Conservation (phyloP, 92 coral and sea anemone genomes). For the Umimayanthus chanpuru region DNA sequence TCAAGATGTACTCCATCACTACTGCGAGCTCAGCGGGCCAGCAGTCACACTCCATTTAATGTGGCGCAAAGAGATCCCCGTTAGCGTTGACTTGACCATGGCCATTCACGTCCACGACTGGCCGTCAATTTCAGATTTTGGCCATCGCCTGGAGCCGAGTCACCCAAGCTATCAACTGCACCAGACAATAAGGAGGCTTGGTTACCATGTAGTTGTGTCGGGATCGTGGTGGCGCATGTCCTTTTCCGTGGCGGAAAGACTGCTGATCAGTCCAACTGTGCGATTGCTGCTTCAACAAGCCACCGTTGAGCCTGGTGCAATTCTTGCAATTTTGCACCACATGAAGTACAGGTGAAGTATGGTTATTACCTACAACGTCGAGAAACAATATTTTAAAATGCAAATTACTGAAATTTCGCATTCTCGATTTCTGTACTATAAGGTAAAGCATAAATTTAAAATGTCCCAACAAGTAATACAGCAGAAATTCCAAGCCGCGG, state of each 20-base stretch:
- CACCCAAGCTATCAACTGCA: not conserved
- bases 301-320: not conserved
- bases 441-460: too few species aligned
- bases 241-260: slow-evolving; percentile 3
- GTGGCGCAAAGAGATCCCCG: not conserved
- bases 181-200: not conserved
- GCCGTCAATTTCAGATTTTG: not conserved
- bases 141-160: not conserved
- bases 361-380: too few species aligned
- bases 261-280: slow-evolving; percentile 4
- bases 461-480: too few species aligned
- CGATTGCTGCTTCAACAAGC: not conserved
- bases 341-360: not conserved
- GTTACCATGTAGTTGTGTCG: not conserved
- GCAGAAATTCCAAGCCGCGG: too few species aligned
- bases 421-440: too few species aligned
- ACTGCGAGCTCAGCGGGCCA: slow-evolving; percentile 5
- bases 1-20: not conserved
- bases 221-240: slow-evolving; percentile 14
- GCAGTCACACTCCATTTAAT: not conserved
- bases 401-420: too few species aligned
- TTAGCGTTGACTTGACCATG: not conserved
- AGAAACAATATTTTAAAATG: too few species aligned
- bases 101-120: not conserved
- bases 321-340: not conserved